Evolutionary conservation across 2,797 vertebrate species (phyloP), one percentile per base, ranked within the genome.

Genomic region (Melopsittacus undulatus): DNA sequence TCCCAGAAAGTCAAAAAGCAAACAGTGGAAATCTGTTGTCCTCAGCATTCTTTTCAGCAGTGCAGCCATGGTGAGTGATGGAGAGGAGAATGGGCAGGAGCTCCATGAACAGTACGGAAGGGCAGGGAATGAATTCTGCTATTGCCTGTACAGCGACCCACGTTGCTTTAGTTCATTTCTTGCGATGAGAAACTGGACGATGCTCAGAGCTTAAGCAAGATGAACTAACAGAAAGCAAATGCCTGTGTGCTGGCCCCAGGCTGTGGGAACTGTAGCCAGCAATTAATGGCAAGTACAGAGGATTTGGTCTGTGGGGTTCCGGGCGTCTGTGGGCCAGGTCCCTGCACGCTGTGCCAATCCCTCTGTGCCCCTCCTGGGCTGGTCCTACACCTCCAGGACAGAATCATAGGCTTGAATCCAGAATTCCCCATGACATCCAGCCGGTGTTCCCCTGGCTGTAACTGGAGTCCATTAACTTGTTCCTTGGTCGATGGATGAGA

Each of bases 1-100:
- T 82, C 92, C 96, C 80, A 89, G 92, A 94, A 88, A 95, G 91
- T 77, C 89, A 89, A 62, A 90, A 77, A 94, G 85, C 87, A 91
- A 86, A 59, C 63, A 43, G 57, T 34, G 62, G 9, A 90, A 87
- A 77, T 88, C 72, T 88, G 67, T 83, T 70, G 40, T 66, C 75
- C 73, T 84, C 0, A 3, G 62, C 66, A 6, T 42, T 74, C 57
- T 86, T 87, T 72, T 91, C 84, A 59, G 79, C 84, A 20, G 78
- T 2, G 21, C 56, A 83, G 38, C 52, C 61, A 6, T 1, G 8
- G 82, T 27, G 72, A 83, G 34, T 52, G 64, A 27, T 51, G 73
- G 75, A 76, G 62, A 92, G 45, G 59, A 66, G 48, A 63, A 54
- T 7, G 61, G 56, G 78, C 73, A 64, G 82, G 49, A 64, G 62